A percentile compares a stretch with the other conserved stretches of the same genome.
Evolutionary conservation across 1,140 invertebrate species (phyloP).

Genomic region (Hormaphis cornu): DNA sequence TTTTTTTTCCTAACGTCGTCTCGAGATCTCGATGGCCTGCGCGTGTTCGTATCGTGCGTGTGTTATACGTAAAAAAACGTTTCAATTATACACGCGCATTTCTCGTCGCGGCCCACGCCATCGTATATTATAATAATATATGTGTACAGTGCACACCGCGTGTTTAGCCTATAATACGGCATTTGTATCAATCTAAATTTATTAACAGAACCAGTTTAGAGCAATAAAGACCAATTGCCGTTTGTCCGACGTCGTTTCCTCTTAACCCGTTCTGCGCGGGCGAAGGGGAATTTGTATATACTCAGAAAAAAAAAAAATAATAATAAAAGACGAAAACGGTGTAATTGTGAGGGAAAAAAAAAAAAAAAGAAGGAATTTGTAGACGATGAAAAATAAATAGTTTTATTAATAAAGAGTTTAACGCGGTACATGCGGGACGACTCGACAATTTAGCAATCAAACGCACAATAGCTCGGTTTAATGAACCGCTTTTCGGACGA

Average conservation of each 20-base stretch:
- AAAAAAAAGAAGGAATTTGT: slow-evolving; percentile 20
- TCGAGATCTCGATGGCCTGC: no score
- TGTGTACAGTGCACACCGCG: no score
- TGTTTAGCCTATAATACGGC: slow-evolving; percentile 30
- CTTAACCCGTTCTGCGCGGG: slow-evolving; percentile 15
- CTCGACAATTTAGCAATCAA: slow-evolving; percentile 32
- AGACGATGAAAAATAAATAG: slow-evolving; percentile 26
- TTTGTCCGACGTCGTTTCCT: slow-evolving; percentile 24
- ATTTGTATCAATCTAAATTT: slow-evolving; percentile 32
- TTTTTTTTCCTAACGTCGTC: no score
- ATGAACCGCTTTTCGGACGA: slow-evolving; percentile 30
- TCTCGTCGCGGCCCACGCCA: not conserved
- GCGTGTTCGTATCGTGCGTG: no score
- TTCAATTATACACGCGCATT: slow-evolving; percentile 10
- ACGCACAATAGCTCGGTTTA: slow-evolving; percentile 22
- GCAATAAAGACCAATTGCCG: slow-evolving; percentile 31
- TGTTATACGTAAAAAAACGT: not conserved
- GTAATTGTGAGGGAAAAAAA: slow-evolving; percentile 26
- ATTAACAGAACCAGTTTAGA: slow-evolving; percentile 32
- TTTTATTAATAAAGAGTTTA: slow-evolving; percentile 28
- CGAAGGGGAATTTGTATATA: not conserved
- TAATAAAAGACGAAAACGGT: slow-evolving; percentile 28
- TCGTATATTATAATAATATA: not conserved
- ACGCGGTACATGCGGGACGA: slow-evolving; percentile 26
- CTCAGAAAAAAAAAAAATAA: slow-evolving; percentile 4